phyloP scores from a whole-genome alignment of 2,888 invertebrate species.

The Chrysina gloriosa region DNA sequence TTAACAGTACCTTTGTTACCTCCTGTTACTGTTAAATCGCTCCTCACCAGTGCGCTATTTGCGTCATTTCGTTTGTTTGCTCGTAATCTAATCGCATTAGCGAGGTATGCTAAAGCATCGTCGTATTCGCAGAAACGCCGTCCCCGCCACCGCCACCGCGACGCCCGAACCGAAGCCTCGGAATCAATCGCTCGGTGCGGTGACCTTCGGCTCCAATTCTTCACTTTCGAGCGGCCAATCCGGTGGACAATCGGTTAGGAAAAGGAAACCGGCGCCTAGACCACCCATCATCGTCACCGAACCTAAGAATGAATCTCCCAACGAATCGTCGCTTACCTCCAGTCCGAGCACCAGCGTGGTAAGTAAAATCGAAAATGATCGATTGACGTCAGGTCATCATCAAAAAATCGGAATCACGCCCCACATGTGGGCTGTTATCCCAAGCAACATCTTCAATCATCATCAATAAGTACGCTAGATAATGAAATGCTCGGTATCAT shows the following conservation, averaged over 20 bases:
- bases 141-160: constrained; percentile 19
- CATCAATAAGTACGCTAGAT: too few species aligned
- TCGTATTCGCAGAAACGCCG: not conserved
- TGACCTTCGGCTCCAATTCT: constrained; percentile 62
- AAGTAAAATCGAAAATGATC: too few species aligned
- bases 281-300: constrained; percentile 65
- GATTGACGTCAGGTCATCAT: too few species aligned
- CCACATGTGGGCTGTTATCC: too few species aligned
- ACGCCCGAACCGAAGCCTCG: constrained; percentile 60
- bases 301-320: constrained; percentile 50
- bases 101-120: not conserved
- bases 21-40: not conserved
- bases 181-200: constrained; percentile 55
- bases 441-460: too few species aligned
- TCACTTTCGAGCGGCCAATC: constrained; percentile 61
- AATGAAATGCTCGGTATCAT: too few species aligned
- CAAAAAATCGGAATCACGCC: too few species aligned
- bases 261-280: constrained; percentile 78
- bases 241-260: constrained; percentile 64
- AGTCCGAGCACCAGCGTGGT: constrained; percentile 62
- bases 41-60: too few species aligned
- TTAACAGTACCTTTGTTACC: constrained; percentile 1
- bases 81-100: too few species aligned
- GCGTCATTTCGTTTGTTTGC: too few species aligned
- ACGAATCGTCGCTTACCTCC: constrained; percentile 56